Evolutionary conservation across 1,140 invertebrate species (phyloP).

Genomic region (Plodia interpunctella): DNA sequence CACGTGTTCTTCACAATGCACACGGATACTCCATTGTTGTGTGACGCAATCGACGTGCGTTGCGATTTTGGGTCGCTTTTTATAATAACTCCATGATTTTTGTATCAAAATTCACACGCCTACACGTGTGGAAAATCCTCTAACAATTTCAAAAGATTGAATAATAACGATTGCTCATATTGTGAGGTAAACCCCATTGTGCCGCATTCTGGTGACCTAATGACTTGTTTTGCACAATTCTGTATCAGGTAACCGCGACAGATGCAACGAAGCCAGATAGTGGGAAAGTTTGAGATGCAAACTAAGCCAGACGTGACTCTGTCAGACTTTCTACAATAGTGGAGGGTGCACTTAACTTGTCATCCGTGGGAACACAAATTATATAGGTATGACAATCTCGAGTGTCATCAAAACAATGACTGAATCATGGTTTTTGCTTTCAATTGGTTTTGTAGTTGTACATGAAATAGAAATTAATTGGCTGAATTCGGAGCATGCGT

Average conservation of each 20-base stretch:
- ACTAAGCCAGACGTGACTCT: slow-evolving; percentile 66
- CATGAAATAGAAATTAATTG: slow-evolving; percentile 36
- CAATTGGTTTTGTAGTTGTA: slow-evolving; percentile 14
- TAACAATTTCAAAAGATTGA: slow-evolving; percentile 20
- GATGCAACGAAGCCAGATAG: slow-evolving; percentile 50
- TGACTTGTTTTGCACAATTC: slow-evolving; percentile 39
- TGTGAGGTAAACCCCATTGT: slow-evolving; percentile 26
- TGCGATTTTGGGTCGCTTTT: slow-evolving; percentile 36
- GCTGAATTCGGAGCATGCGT: slow-evolving; percentile 31
- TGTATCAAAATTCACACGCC: slow-evolving; percentile 43
- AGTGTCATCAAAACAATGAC: slow-evolving; percentile 34
- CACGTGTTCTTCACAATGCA: not conserved
- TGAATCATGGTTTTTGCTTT: slow-evolving; percentile 22
- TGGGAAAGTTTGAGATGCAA: slow-evolving; percentile 58
- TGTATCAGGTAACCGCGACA: slow-evolving; percentile 61
- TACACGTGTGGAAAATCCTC: slow-evolving; percentile 48
- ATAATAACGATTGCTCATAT: slow-evolving; percentile 22
- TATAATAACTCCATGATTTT: not conserved
- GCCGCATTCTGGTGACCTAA: slow-evolving; percentile 31
- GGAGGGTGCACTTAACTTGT: slow-evolving; percentile 50
- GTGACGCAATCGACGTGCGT: slow-evolving; percentile 28
- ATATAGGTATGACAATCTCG: slow-evolving; percentile 39
- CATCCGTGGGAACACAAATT: slow-evolving; percentile 65
- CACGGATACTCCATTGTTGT: not conserved
- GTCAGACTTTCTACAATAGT: slow-evolving; percentile 60